These are phyloP conservation scores for Nothocercus nigrocapillus DNA, from an alignment of 2,113 vertebrate species.

Conservation along the genomic window DNA sequence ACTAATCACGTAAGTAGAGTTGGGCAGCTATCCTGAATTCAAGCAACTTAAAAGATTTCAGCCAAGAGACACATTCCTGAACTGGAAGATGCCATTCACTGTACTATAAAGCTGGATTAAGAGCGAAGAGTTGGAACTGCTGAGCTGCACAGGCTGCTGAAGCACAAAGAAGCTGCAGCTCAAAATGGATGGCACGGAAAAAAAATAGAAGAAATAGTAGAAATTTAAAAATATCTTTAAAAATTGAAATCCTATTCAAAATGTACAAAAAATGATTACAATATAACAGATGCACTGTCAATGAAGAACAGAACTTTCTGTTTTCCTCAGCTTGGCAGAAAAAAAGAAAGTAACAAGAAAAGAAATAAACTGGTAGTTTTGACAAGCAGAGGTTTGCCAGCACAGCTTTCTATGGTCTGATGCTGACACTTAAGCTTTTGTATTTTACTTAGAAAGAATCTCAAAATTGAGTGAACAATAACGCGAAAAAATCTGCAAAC, in stretches of 20 bases:
- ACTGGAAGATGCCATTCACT: not conserved
- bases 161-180: slow-evolving; percentile 59
- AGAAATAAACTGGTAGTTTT: not conserved
- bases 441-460: not conserved
- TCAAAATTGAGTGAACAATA: not conserved
- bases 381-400: not conserved
- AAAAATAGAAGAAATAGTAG: not conserved
- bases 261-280: not conserved
- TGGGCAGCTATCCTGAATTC: not conserved
- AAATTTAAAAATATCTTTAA: not conserved
- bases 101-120: slow-evolving; percentile 14
- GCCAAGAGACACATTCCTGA: not conserved
- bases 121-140: slow-evolving; percentile 33
- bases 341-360: not conserved
- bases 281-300: not conserved
- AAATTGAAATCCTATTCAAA: slow-evolving; percentile 10
- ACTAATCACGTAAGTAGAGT: not conserved
- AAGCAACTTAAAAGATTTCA: not conserved
- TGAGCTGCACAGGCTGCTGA: slow-evolving; percentile 17
- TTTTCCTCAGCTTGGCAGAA: not conserved
- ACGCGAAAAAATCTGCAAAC: not conserved
- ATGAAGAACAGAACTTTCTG: not conserved
- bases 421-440: not conserved
- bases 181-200: slow-evolving; percentile 56
- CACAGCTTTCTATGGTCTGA: not conserved